Conservation (phyloP, 37 sponge, comb jelly and placozoan genomes). For the Crambe crambe region DNA sequence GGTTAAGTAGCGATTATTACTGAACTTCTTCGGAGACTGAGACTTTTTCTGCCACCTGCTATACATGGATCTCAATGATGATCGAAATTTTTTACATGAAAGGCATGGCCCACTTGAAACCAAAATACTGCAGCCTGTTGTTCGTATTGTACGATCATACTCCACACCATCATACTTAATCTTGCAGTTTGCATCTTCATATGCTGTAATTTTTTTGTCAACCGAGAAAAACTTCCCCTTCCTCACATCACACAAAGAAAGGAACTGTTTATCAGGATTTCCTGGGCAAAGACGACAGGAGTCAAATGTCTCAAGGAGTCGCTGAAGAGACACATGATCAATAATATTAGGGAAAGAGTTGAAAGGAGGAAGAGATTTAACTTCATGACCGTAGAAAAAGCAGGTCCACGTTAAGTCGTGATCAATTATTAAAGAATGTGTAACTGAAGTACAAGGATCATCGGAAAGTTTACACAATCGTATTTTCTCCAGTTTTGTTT, state of each 20-base stretch:
- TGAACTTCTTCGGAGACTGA: neutral
- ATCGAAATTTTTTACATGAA: conserved; percentile 11
- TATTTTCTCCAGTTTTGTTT: no score
- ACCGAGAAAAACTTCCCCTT: conserved; percentile 18
- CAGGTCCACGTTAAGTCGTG: neutral
- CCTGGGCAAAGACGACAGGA: conserved; percentile 1
- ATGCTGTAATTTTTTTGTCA: conserved; percentile 3
- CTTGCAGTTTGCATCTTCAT: neutral
- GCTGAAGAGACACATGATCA: neutral
- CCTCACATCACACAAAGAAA: conserved; percentile 1
- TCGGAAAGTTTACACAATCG: neutral
- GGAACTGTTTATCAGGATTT: conserved; percentile 34
- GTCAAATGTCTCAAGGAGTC: conserved; percentile 6
- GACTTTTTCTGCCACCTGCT: conserved; percentile 1
- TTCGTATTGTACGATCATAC: conserved; percentile 20
- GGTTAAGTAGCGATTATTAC: conserved; percentile 17
- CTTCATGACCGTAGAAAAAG: conserved; percentile 3
- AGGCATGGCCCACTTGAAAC: neutral
- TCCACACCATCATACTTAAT: neutral
- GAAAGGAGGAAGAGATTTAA: neutral
- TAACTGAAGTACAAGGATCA: neutral
- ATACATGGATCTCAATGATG: conserved; percentile 18
- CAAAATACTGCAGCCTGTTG: conserved; percentile 5
- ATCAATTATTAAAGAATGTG: neutral
- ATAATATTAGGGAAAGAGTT: neutral